These are phyloP conservation scores for Drosophila helvetica DNA, from an alignment of 2,888 invertebrate genomes.

Conservation along the genomic window DNA sequence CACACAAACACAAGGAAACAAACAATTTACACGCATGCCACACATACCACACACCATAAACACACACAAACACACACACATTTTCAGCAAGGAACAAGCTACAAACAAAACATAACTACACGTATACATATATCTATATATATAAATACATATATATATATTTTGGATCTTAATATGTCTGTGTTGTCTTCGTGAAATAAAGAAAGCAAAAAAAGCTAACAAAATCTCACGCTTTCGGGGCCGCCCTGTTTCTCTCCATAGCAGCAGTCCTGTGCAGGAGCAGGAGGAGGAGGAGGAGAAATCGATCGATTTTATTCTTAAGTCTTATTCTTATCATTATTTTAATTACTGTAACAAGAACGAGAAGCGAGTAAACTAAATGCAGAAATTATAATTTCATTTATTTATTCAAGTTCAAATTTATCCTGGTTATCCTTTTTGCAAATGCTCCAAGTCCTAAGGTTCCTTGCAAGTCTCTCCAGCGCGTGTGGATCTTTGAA, in stretches of 20 bases:
- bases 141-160: slow-evolving; percentile 56
- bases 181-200: slow-evolving; percentile 77
- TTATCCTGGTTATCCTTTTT: background rate
- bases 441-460: background rate
- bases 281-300: slow-evolving; percentile 14
- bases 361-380: slow-evolving; percentile 39
- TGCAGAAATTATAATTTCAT: slow-evolving; percentile 46
- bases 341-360: slow-evolving; percentile 48
- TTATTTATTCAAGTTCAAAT: slow-evolving; percentile 31
- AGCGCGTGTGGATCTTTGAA: no score
- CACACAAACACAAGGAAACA: slow-evolving; percentile 39
- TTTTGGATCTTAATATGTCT: slow-evolving; percentile 78
- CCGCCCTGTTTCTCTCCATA: slow-evolving; percentile 20
- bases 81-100: slow-evolving; percentile 36
- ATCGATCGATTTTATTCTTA: slow-evolving; percentile 49
- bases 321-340: slow-evolving; percentile 66
- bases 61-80: slow-evolving; percentile 35
- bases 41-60: slow-evolving; percentile 24
- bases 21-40: slow-evolving; percentile 21
- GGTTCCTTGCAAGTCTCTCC: background rate
- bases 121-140: slow-evolving; percentile 45
- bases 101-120: slow-evolving; percentile 45
- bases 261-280: slow-evolving; percentile 16
- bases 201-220: slow-evolving; percentile 35
- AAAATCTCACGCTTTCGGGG: slow-evolving; percentile 28